phyloP scores from a whole-genome alignment of 2,888 invertebrate species.

The Synergus gifuensis region DNA sequence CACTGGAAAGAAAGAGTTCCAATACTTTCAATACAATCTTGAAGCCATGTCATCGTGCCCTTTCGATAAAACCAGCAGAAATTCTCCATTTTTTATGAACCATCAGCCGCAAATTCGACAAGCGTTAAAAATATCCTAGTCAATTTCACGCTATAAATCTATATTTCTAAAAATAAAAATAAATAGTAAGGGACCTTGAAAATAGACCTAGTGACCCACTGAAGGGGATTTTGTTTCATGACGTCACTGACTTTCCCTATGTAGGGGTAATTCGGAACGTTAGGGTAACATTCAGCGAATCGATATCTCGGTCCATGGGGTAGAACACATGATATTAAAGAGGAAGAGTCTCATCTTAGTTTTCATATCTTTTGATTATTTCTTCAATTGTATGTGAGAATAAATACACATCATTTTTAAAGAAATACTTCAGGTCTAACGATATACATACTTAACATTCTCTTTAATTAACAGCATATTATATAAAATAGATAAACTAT shows the following conservation, averaged over 20 bases:
- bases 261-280: slow-evolving; percentile 66
- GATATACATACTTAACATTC: neutral
- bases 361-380: neutral
- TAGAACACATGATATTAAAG: slow-evolving; percentile 63
- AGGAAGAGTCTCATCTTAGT: slow-evolving; percentile 58
- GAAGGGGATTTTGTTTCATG: slow-evolving; percentile 68
- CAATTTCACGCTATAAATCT: neutral
- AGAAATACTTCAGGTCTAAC: neutral
- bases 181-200: slow-evolving; percentile 47
- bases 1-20: slow-evolving; percentile 52
- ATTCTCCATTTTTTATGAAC: neutral
- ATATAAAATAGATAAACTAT: neutral
- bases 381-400: neutral
- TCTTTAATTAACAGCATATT: neutral
- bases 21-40: neutral
- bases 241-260: slow-evolving; percentile 69
- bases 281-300: slow-evolving; percentile 65
- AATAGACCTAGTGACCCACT: slow-evolving; percentile 73
- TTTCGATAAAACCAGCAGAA: slow-evolving; percentile 3
- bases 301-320: slow-evolving; percentile 73
- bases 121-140: too few relatives aligned
- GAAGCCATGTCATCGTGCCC: neutral
- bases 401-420: neutral
- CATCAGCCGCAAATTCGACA: too few relatives aligned
- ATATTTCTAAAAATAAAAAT: neutral